phyloP scores from a whole-genome alignment of 2,113 vertebrate genomes.

The Leuciscus idus region DNA sequence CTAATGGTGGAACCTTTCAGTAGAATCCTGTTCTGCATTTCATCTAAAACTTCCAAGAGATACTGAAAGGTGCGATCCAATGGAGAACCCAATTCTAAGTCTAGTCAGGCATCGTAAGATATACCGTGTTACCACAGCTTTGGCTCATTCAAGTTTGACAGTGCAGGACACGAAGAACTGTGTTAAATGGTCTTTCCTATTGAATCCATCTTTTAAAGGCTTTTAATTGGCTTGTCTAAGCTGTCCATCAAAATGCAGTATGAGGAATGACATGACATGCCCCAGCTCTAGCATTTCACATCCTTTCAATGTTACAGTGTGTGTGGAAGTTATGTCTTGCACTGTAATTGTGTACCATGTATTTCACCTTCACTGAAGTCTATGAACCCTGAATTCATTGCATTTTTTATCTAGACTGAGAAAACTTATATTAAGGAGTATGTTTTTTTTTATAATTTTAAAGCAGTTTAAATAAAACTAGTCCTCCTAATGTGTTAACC shows the following conservation, averaged over 20 bases:
- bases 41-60: slow-evolving; percentile 46
- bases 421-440: neutral
- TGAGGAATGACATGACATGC: slow-evolving; percentile 24
- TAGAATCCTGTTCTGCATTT: slow-evolving; percentile 49
- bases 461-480: slow-evolving; percentile 32
- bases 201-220: slow-evolving; percentile 40
- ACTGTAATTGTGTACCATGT: slow-evolving; percentile 38
- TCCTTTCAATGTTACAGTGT: slow-evolving; percentile 50
- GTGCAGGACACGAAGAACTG: slow-evolving; percentile 48
- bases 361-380: slow-evolving; percentile 20
- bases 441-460: neutral
- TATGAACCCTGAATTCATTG: slow-evolving; percentile 42
- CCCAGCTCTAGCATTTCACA: slow-evolving; percentile 22
- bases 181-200: slow-evolving; percentile 26
- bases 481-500: slow-evolving; percentile 38
- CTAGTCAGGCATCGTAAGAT: slow-evolving; percentile 20
- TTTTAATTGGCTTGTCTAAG: slow-evolving; percentile 30
- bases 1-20: slow-evolving; percentile 51
- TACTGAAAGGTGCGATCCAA: slow-evolving; percentile 32
- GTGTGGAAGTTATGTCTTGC: slow-evolving; percentile 6
- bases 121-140: slow-evolving; percentile 46
- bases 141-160: slow-evolving; percentile 57
- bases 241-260: slow-evolving; percentile 44
- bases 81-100: slow-evolving; percentile 49
- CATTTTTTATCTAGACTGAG: slow-evolving; percentile 14